Evolutionary conservation across 2,797 vertebrate species (phyloP), one percentile per base, ranked within the genome.

Genomic region (Microchirus variegatus): DNA sequence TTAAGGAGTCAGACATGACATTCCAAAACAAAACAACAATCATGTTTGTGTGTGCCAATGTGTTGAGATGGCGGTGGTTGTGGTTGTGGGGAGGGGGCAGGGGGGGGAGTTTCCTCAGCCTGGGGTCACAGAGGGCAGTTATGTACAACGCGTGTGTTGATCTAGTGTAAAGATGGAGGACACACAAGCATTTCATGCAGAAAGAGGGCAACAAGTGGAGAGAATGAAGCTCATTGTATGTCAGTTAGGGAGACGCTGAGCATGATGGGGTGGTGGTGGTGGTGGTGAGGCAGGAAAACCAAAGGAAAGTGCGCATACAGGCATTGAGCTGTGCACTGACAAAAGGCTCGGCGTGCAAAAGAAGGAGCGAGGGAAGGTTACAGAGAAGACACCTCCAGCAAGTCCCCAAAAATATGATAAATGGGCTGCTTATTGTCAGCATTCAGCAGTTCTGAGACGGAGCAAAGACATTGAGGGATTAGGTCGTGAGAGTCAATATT

Each of bases 401-500:
- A 74, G 74, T 59, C 74, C 60, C 75, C 78, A 72, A 66, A 89
- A 87, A 90, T 88, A 90, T 89, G 86, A 92, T 89, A 85, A 90
- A 89, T 88, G 84, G 78, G 55, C 68, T 81, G 79, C 83, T 87
- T 78, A 81, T 86, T 78, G 83, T 70, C 51, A 77, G 82, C 81
- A 87, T 85, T 85, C 81, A 87, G 70, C n/a, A 75, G 75, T 59
- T 81, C 58, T 63, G 74, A 86, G 85, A 83, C 83, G 42, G 78
- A 80, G 81, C 85, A 88, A 88, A 87, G 84, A 90, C 84, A 42
- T 80, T 89, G 84, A 82, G 67, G 87, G 90, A 91, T 91, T 90
- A 92, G 84, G 42, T 43, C 16, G 61, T 66, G 59, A 75, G 76
- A 85, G 90, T 91, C 86, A 91, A 91, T 90, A 93, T 92, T 91